Conservation (phyloP, 2,888 invertebrate species). For the Gortyna flavago region DNA sequence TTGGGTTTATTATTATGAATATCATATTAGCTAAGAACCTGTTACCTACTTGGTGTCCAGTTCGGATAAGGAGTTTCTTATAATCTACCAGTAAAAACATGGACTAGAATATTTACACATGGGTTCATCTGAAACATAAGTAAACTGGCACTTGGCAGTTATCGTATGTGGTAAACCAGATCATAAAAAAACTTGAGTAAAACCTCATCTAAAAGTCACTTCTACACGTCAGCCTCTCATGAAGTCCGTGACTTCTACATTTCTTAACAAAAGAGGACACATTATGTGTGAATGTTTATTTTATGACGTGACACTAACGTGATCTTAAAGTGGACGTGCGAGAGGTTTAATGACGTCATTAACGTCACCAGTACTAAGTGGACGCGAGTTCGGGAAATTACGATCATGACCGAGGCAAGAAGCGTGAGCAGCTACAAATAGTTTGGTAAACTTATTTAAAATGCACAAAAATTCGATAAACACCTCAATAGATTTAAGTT, state of each 20-base stretch:
- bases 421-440: constrained; percentile 40
- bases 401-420: constrained; percentile 44
- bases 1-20: constrained; percentile 10
- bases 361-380: constrained; percentile 63
- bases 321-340: constrained; percentile 53
- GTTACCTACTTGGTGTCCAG: not conserved
- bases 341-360: constrained; percentile 66
- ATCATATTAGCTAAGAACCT: not conserved
- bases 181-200: not conserved
- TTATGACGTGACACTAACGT: constrained; percentile 60
- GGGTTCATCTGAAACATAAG: not conserved
- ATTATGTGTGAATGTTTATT: constrained; percentile 63
- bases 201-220: constrained; percentile 7
- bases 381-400: constrained; percentile 53
- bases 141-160: not conserved
- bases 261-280: constrained; percentile 46
- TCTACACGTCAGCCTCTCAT: constrained; percentile 6
- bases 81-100: not conserved
- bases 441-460: constrained; percentile 22
- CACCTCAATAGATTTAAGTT: not conserved
- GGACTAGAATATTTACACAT: not conserved
- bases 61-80: not conserved
- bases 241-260: constrained; percentile 43
- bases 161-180: not conserved
- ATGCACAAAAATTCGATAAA: constrained; percentile 6